Evolutionary conservation across 2,113 vertebrate genomes (phyloP), one percentile per base, ranked within the genome.

Genomic region (Turnix velox): DNA sequence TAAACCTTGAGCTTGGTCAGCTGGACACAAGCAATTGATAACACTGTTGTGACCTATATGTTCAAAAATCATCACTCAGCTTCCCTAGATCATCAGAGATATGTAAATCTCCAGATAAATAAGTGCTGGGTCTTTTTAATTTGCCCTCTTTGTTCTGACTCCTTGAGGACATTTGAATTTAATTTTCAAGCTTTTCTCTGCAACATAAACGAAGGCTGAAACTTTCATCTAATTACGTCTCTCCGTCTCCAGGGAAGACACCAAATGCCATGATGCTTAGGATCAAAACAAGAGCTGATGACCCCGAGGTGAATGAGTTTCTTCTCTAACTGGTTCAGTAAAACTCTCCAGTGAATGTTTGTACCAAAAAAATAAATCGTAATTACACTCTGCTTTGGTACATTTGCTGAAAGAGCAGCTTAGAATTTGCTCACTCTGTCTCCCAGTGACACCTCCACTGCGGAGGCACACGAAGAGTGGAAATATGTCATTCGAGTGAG

Each of bases 141-240:
- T 93, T 92, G 71, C 62, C 77, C 87, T 94, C 94, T 92, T 93
- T 96, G 81, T 93, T 94, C 86, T 93, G 92, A 35, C 80, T 95
- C 92, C 94, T 95, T 16, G 49, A 95, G 94, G 89, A 88, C 87
- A 89, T 89, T 84, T 49, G 71, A 93, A 92, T 92, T 95, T 82
- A 87, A 92, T 95, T 95, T 93, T 87, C 58, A 76, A 89, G 88
- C 66, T 95, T 95, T 96, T 88, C 87, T 87, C 77, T 62, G 84
- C 81, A 84, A 87, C 58, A 49, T 79, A 82, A 94, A 92, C 0
- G 74, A 71, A 82, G 84, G 78, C 92, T 43, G 77, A 94, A 93
- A 83, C 51, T 95, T 95, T 95, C 91, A 92, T 93, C 94, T 94
- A 91, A 95, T 95, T 95, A 92, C 2, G 0, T 75, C 80, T 91